A percentile compares a stretch with the other conserved stretches of the same genome.
These are phyloP conservation scores for Conus canariensis DNA, from an alignment of 2,888 invertebrate genomes.

Conservation along the genomic window DNA sequence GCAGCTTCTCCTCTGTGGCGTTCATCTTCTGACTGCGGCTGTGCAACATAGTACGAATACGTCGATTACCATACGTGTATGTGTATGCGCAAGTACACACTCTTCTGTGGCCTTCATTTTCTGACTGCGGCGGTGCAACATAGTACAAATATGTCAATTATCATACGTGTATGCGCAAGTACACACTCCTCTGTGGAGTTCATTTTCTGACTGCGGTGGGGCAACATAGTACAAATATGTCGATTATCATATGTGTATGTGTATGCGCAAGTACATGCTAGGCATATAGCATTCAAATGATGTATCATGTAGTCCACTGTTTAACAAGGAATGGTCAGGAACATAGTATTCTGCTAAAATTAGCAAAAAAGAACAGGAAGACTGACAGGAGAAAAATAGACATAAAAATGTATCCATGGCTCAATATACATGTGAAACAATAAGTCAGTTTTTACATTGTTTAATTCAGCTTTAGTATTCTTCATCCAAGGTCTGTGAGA, in stretches of 20 bases:
- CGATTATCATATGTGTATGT: not conserved
- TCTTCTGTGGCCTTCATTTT: slow-evolving; percentile 74
- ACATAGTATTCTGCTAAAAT: too few relatives aligned
- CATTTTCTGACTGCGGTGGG: slow-evolving; percentile 72
- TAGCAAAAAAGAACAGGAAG: too few relatives aligned
- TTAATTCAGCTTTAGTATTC: not conserved
- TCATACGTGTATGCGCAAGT: not conserved
- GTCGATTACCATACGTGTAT: not conserved
- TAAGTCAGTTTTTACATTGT: not conserved
- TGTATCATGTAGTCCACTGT: too few relatives aligned
- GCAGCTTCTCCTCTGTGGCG: slow-evolving; percentile 69
- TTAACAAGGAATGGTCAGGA: too few relatives aligned
- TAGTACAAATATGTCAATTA: not conserved
- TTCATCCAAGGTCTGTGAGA: not conserved
- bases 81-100: not conserved
- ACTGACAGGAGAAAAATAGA: too few relatives aligned
- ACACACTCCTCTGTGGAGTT: slow-evolving; percentile 66
- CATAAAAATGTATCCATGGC: too few relatives aligned
- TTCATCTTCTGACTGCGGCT: slow-evolving; percentile 74
- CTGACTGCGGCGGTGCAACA: slow-evolving; percentile 63
- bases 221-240: not conserved
- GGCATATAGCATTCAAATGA: too few relatives aligned
- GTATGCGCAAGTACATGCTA: not conserved
- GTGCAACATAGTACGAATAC: not conserved
- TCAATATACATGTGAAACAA: too few relatives aligned